Percentiles rank a stretch among this genome's conserved stretches.
Conservation (phyloP, 2,888 invertebrate species). For the Carabus problematicus region DNA sequence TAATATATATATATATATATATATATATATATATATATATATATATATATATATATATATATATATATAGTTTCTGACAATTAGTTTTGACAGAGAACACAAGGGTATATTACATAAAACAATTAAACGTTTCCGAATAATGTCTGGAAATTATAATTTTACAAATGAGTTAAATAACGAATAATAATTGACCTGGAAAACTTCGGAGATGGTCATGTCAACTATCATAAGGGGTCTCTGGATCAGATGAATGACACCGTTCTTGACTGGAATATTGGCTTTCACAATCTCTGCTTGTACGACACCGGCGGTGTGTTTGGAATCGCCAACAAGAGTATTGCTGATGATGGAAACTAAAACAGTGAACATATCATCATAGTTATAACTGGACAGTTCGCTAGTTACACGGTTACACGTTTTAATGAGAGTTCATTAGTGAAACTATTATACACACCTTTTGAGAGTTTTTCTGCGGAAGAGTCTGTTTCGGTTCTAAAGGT, state of each 20-base stretch:
- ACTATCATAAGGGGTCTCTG: constrained; percentile 91
- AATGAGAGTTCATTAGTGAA: no score
- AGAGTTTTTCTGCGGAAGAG: constrained; percentile 41
- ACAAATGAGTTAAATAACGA: no score
- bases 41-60: no score
- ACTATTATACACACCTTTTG: constrained; percentile 40
- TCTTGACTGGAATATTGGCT: constrained; percentile 90
- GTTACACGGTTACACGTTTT: neutral
- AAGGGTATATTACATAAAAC: no score
- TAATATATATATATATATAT: no score
- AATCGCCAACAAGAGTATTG: constrained; percentile 80
- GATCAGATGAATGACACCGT: constrained; percentile 92
- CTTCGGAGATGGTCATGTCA: constrained; percentile 85
- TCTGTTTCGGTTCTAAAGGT: constrained; percentile 78
- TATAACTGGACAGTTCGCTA: neutral
- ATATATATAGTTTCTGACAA: no score
- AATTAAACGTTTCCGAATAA: no score
- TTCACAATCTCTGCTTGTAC: constrained; percentile 87
- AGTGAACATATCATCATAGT: constrained; percentile 27
- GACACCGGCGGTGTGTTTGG: constrained; percentile 80
- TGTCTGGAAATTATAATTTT: no score
- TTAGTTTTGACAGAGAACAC: no score
- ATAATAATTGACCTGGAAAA: constrained; percentile 85
- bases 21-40: no score
- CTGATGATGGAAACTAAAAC: constrained; percentile 83